These are phyloP conservation scores for Chanos chanos DNA, from an alignment of 2,797 vertebrate species.

Conservation along the genomic window DNA sequence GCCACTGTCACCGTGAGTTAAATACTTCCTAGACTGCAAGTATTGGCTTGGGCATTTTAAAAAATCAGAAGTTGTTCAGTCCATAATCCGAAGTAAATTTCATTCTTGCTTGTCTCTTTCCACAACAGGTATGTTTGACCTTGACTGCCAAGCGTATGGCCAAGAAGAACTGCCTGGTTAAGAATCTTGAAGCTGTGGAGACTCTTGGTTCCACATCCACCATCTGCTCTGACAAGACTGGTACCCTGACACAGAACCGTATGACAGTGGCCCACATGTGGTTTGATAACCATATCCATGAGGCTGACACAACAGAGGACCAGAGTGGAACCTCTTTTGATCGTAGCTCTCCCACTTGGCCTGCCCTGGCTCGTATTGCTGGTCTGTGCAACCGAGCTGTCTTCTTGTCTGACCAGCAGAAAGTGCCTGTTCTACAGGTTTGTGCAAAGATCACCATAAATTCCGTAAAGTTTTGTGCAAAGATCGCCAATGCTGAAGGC, in stretches of 20 bases:
- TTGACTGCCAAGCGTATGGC: conserved; percentile 97
- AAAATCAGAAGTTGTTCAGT: too few relatives aligned
- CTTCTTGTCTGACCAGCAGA: conserved; percentile 85
- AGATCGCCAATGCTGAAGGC: too few relatives aligned
- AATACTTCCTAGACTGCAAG: too few relatives aligned
- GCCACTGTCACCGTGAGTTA: conserved; percentile 82
- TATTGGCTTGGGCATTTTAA: too few relatives aligned
- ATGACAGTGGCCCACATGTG: conserved; percentile 95
- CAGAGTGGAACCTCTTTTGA: conserved; percentile 91
- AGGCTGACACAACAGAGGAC: conserved; percentile 87
- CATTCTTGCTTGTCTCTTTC: not conserved
- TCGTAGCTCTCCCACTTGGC: conserved; percentile 87
- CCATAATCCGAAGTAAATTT: not conserved
- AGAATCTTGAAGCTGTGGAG: conserved; percentile 93
- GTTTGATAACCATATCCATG: conserved; percentile 90
- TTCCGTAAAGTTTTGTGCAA: too few relatives aligned
- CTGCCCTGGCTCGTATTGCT: conserved; percentile 80
- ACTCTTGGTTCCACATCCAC: conserved; percentile 91
- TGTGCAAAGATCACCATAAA: too few relatives aligned
- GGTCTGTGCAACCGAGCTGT: conserved; percentile 94
- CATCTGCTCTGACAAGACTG: conserved; percentile 89
- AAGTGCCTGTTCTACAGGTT: conserved; percentile 90
- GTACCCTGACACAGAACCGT: conserved; percentile 88
- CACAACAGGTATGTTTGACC: conserved; percentile 86
- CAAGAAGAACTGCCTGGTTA: conserved; percentile 94